A percentile compares a stretch with the other conserved stretches of the same genome.
Conservation (phyloP, 2,797 vertebrate genomes). For the Strix occidentalis region DNA sequence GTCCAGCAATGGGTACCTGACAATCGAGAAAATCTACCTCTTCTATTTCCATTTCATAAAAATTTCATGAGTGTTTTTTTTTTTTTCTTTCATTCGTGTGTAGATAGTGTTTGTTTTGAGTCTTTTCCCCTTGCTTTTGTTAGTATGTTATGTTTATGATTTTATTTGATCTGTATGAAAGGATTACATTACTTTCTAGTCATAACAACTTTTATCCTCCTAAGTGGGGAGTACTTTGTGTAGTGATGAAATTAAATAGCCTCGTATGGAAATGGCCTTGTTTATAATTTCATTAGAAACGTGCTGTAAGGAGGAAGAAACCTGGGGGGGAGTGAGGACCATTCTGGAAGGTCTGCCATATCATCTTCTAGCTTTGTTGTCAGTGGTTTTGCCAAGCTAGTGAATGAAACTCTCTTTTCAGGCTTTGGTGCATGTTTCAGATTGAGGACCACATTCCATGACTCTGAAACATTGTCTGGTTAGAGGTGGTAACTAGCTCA, state of each 20-base stretch:
- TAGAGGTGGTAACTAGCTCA: background rate
- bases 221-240: background rate
- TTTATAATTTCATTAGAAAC: background rate
- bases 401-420: background rate
- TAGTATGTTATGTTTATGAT: background rate
- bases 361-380: background rate
- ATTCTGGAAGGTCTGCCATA: background rate
- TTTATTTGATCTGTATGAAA: background rate
- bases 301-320: background rate
- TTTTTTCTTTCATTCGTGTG: background rate
- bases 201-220: background rate
- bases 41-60: background rate
- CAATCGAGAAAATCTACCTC: background rate
- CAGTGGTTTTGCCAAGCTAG: background rate
- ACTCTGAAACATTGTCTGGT: background rate
- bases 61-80: background rate
- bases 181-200: background rate
- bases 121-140: background rate
- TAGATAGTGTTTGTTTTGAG: background rate
- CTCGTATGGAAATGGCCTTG: background rate
- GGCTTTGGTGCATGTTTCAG: background rate
- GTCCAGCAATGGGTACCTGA: background rate
- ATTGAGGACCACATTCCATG: background rate
- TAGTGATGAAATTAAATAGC: background rate
- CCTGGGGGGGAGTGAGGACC: background rate